Evolutionary conservation across 2,797 vertebrate genomes (phyloP).

Genomic region (Macrochelys suwanniensis): DNA sequence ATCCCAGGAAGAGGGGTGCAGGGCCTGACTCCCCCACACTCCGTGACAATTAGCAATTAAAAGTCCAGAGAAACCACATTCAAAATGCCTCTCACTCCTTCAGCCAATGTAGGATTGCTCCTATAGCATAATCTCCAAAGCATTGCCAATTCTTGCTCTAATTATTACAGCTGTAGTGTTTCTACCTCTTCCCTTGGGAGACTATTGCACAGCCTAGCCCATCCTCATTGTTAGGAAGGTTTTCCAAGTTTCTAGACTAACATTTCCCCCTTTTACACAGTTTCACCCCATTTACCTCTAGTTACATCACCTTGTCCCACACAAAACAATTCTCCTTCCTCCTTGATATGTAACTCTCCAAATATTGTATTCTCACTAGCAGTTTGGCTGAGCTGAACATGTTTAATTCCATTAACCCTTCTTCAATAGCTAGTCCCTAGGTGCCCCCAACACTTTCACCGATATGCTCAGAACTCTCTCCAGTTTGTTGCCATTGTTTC

Average conservation of each 20-base stretch:
- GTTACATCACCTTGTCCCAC: not conserved
- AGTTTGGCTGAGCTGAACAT: not conserved
- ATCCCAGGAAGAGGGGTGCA: too few relatives aligned
- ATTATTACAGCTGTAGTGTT: not conserved
- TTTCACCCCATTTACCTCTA: not conserved
- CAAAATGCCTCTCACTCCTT: not conserved
- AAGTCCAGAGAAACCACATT: not conserved
- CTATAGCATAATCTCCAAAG: not conserved
- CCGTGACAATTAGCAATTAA: not conserved
- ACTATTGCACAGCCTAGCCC: not conserved
- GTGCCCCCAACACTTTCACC: not conserved
- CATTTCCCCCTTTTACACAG: not conserved
- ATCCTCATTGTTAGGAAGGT: too few relatives aligned
- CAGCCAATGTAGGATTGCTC: not conserved
- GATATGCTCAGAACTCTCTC: not conserved
- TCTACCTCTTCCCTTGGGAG: not conserved
- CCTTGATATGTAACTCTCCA: not conserved
- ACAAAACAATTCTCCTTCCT: not conserved
- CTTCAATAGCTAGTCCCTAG: not conserved
- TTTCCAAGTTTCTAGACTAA: not conserved
- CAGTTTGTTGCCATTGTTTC: not conserved
- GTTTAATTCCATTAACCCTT: not conserved
- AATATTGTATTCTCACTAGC: not conserved
- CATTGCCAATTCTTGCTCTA: not conserved
- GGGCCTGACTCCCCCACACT: too few relatives aligned